These are phyloP conservation scores for Idaea straminata DNA, from an alignment of 2,888 invertebrate genomes.

Conservation along the genomic window DNA sequence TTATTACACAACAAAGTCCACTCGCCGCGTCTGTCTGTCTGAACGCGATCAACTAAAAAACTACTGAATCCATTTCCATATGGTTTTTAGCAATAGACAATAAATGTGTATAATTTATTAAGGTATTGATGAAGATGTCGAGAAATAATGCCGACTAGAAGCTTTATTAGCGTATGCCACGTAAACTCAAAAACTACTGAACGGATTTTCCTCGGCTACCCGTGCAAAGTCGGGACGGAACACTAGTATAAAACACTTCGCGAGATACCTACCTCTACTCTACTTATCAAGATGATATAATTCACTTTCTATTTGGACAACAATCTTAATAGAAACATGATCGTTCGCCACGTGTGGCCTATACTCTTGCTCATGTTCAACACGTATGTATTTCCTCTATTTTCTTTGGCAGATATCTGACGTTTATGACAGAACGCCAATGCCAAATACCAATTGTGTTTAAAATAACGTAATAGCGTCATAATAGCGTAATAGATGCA, in stretches of 20 bases:
- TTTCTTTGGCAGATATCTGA: background rate
- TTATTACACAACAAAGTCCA: too few species aligned
- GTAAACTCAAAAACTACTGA: too few species aligned
- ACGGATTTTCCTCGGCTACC: too few species aligned
- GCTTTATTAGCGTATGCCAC: too few species aligned
- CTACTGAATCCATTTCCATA: too few species aligned
- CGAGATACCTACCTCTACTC: background rate
- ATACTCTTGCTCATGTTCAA: background rate
- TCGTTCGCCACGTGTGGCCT: background rate
- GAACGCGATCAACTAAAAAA: too few species aligned
- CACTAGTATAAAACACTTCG: background rate
- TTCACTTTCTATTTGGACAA: background rate
- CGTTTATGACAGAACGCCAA: background rate
- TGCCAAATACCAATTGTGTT: background rate
- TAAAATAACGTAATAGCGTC: background rate
- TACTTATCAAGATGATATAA: background rate
- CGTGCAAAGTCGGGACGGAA: too few species aligned
- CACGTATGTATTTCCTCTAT: background rate
- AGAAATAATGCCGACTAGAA: too few species aligned
- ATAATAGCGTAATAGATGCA: background rate
- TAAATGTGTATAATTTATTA: too few species aligned
- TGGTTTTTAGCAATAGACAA: too few species aligned
- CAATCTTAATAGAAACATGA: background rate
- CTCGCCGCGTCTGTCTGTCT: too few species aligned
- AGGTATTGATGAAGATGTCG: too few species aligned